Evolutionary conservation across 1,140 invertebrate genomes (phyloP), one percentile per base, ranked within the genome.

Genomic region (Trichoplusia ni): DNA sequence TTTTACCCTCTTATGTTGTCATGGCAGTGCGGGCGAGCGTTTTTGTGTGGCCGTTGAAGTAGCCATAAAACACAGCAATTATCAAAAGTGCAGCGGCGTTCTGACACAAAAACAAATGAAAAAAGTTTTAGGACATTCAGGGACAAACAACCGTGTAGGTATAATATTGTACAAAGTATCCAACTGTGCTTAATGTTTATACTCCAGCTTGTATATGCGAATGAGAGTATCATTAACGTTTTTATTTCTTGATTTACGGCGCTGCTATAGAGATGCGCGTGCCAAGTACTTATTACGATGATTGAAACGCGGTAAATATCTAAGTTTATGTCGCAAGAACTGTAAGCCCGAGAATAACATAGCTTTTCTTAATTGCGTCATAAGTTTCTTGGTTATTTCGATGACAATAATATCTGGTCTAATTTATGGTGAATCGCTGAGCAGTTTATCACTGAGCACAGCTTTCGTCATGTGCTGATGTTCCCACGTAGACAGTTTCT

Each of bases 391-490:
- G 18, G 14, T 8, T 14, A 44, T 44, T 44, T 59, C 38, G 38
- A 16, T 44, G 40, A 40, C 42, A 59, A 59, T 59, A 59, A 44
- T 59, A 44, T 59, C 40, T 18, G 18, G 23, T 40, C 64, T n/a
- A 73, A 76, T 74, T 79, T 70, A 63, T 51, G 58, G 40, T 69
- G 68, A 79, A 79, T 72, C 66, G 71, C 42, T 53, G 13, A 25
- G 33, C 33, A 37, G 4, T 29, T 49, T n/a, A n/a, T 56, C 53
- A 21, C 64, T 60, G 49, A 70, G 67, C 67, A 67, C 40, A 40
- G 49, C 47, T 71, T 65, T 77, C 51, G 64, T 75, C 67, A 70
- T 60, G 65, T 71, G 75, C 29, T 56, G 21, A 58, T 67, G 59
- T 72, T 74, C 64, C 64, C 66, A 70, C 59, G 65, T 56, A 66